These are phyloP conservation scores for Palythoa grandiflora DNA, from an alignment of 92 coral and sea anemone genomes.

Conservation along the genomic window DNA sequence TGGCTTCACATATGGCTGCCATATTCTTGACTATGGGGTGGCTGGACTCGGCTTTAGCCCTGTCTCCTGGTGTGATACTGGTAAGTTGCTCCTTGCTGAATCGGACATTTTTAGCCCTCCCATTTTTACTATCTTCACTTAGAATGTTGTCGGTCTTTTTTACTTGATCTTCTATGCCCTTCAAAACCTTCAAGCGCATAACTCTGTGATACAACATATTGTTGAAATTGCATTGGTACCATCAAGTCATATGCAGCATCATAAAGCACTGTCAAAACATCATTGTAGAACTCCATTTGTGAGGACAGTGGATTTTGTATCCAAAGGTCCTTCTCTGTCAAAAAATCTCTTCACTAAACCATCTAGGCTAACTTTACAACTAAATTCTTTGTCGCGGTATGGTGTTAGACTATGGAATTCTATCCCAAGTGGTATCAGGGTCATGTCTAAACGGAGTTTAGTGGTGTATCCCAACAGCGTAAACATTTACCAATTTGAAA, in stretches of 20 bases:
- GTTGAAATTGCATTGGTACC: conserved; percentile 28
- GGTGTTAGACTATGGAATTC: too few species aligned
- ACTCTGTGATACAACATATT: conserved; percentile 34
- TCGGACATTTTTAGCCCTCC: conserved; percentile 5
- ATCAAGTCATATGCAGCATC: conserved; percentile 4
- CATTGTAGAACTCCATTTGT: conserved; percentile 19
- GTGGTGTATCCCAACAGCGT: too few species aligned
- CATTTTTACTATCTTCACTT: conserved; percentile 43
- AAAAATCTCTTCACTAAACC: too few species aligned
- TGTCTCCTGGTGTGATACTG: conserved; percentile 19
- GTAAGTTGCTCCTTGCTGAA: conserved; percentile 13
- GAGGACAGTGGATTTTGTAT: conserved; percentile 42
- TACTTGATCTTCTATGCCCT: conserved; percentile 6
- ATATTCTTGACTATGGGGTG: conserved; percentile 15
- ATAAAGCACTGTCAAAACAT: conserved; percentile 20
- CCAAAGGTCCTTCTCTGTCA: conserved; percentile 54
- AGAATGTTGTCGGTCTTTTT: conserved; percentile 14
- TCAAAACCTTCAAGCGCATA: conserved; percentile 27
- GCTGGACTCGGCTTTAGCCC: conserved; percentile 39
- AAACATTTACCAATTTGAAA: too few species aligned
- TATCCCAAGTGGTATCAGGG: too few species aligned
- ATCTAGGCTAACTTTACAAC: too few species aligned
- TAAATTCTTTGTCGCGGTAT: too few species aligned
- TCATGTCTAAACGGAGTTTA: too few species aligned
- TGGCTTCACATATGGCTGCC: neutral